Evolutionary conservation across 2,113 vertebrate genomes (phyloP).

Genomic region (Cettia cetti): DNA sequence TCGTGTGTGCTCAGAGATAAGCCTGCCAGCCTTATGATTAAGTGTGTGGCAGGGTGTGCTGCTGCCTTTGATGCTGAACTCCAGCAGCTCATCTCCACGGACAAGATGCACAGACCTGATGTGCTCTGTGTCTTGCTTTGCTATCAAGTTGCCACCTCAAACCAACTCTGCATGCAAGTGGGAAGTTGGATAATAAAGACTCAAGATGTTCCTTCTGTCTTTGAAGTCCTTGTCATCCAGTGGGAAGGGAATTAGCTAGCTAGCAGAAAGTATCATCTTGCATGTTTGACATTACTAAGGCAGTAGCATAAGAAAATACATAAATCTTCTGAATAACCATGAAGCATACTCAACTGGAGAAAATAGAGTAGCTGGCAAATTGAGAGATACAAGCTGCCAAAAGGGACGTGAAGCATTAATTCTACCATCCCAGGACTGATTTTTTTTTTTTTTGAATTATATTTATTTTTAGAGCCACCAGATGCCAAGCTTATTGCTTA

Average conservation of each 20-base stretch:
- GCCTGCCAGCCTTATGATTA: not conserved
- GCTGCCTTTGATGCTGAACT: not conserved
- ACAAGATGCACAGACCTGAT: not conserved
- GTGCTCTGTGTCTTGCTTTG: not conserved
- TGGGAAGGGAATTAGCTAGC: slow-evolving; percentile 21
- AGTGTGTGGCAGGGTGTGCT: not conserved
- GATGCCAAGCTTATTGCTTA: not conserved
- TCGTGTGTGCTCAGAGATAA: rapidly evolving
- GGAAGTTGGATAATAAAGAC: not conserved
- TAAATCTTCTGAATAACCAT: slow-evolving; percentile 11
- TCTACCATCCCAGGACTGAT: not conserved
- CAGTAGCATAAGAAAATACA: not conserved
- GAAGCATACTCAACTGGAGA: not conserved
- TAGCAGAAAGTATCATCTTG: not conserved
- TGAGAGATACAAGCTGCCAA: not conserved
- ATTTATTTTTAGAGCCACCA: slow-evolving; percentile 11
- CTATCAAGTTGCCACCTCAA: not conserved
- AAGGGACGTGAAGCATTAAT: slow-evolving; percentile 13
- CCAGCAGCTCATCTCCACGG: not conserved
- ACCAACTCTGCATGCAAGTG: not conserved
- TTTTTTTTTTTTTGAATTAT: not conserved
- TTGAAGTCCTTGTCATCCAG: not conserved
- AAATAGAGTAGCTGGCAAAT: slow-evolving; percentile 18
- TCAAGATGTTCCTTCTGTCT: not conserved
- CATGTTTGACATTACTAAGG: not conserved